These are phyloP conservation scores for Cyrtodaria siliqua DNA, from an alignment of 2,888 invertebrate genomes.

Conservation along the genomic window DNA sequence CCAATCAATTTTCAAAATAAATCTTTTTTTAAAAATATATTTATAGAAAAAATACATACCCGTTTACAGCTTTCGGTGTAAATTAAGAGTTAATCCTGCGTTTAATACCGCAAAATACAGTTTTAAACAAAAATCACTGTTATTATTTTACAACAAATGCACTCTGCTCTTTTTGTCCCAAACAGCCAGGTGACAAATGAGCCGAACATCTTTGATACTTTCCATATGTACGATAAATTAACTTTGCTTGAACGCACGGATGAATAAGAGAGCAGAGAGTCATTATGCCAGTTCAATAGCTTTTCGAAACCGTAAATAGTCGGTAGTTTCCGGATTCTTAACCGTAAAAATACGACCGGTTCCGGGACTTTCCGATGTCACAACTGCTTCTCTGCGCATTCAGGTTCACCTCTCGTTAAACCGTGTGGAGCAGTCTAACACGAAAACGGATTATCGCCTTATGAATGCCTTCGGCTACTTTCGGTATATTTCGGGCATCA, in stretches of 20 bases:
- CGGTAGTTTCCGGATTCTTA: background rate
- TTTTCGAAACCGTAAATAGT: no score
- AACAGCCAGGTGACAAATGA: conserved; percentile 4
- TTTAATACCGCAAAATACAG: no score
- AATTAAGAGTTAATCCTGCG: no score
- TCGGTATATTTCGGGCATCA: background rate
- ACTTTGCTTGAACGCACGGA: conserved; percentile 9
- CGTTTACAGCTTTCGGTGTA: no score
- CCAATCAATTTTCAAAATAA: no score
- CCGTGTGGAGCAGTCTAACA: no score
- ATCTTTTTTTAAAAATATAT: no score
- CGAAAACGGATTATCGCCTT: background rate
- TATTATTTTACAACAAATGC: no score
- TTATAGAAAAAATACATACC: no score
- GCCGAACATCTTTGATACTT: background rate
- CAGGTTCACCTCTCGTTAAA: no score
- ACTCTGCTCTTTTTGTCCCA: background rate
- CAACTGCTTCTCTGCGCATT: background rate
- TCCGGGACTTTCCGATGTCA: background rate
- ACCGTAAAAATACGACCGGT: background rate
- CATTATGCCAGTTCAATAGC: no score
- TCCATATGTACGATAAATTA: conserved; percentile 10
- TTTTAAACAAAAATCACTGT: no score
- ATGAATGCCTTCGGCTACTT: background rate
- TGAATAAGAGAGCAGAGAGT: background rate